Percentiles rank a stretch among this genome's conserved stretches.
phyloP scores from a whole-genome alignment of 2,113 vertebrate genomes.

The Gasterosteus aculeatus region DNA sequence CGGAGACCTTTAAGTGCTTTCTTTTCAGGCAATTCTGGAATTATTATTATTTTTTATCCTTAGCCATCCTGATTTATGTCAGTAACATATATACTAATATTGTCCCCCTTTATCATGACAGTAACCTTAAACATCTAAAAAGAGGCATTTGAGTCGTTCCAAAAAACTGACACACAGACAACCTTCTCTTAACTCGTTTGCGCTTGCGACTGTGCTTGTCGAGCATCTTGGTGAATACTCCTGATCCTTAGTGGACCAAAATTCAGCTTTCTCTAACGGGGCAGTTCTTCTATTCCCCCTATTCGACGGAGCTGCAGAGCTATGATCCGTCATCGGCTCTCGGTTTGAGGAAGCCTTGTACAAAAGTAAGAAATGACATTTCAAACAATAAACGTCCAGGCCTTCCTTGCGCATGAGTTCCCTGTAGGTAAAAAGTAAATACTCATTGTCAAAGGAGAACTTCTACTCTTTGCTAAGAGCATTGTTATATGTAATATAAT shows the following conservation, averaged over 20 bases:
- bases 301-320: not conserved
- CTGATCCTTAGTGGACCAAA: not conserved
- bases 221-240: not conserved
- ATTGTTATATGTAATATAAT: conserved; percentile 37
- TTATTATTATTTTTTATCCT: no score
- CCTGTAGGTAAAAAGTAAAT: conserved; percentile 16
- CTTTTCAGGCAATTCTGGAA: no score
- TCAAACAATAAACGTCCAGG: not conserved
- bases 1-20: no score
- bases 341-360: not conserved
- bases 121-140: not conserved
- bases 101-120: no score
- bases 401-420: not conserved
- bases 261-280: not conserved
- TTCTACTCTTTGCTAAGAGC: conserved; percentile 11
- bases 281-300: not conserved
- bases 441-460: conserved; percentile 23
- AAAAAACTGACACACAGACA: not conserved
- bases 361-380: not conserved
- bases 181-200: not conserved
- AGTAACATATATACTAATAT: no score
- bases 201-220: not conserved
- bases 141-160: not conserved
- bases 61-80: no score
- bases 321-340: not conserved